Conservation (phyloP, 2,113 vertebrate species). For the Nesospiza acunhae region DNA sequence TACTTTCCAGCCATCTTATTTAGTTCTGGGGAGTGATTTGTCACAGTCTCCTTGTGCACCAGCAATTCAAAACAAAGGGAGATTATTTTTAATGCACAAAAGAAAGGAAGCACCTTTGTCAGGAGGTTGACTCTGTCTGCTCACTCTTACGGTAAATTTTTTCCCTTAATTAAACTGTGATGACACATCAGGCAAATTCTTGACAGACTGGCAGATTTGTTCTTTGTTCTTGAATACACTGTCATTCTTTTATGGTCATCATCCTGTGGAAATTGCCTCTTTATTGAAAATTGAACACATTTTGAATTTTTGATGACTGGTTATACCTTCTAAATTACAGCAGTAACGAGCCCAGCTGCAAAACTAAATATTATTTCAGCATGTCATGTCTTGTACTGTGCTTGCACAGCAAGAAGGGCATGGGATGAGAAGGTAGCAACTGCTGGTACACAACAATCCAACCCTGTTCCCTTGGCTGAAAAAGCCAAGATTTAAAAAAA, state of each 20-base stretch:
- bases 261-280: not conserved
- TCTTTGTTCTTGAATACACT: not conserved
- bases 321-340: not conserved
- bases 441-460: not conserved
- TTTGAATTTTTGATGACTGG: conserved; percentile 10
- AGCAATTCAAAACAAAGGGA: not conserved
- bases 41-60: not conserved
- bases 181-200: not conserved
- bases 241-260: conserved; percentile 17
- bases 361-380: conserved; percentile 14
- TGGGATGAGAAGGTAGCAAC: not conserved
- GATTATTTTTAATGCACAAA: not conserved
- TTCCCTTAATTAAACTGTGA: conserved; percentile 1
- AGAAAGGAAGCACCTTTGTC: not conserved
- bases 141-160: not conserved
- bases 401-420: not conserved
- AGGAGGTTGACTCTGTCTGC: not conserved
- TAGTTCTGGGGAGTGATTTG: not conserved
- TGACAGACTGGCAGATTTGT: not conserved
- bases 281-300: not conserved
- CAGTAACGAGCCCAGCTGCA: not conserved
- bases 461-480: not conserved
- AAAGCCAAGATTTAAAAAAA: not conserved
- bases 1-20: not conserved
- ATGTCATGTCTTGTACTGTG: not conserved